Base-by-base conservation (phyloP, 2,113 vertebrate species). In the Microcebus ravelobensis region DNA sequence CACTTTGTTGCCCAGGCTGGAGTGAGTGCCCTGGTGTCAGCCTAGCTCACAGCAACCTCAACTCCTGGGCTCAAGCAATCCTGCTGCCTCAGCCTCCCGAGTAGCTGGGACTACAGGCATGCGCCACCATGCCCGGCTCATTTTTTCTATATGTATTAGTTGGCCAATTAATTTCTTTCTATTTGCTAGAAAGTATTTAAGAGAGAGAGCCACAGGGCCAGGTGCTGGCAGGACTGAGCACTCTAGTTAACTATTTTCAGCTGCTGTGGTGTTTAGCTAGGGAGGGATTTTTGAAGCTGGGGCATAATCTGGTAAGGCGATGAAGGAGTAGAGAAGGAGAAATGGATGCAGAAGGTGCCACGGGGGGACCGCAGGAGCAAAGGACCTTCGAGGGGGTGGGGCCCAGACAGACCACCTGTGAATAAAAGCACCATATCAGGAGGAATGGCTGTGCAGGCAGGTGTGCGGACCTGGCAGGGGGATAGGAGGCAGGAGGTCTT, bases 251-350 rank as follows among this genome's bases (percentile, higher is more conserved):
- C 65, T 79, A 7, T 1, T 83, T 48, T 76, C 55, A 50, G 27
- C 48, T 12, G 23, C 87, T 57, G 14, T 4, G 25, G 67, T 14
- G 23, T 68, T 61, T 55, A 10, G 8, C 61, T 39, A 71, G 14
- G 80, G 79, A 82, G 27, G 71, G 79, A 86, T 25, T 48, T 97
- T 86, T 12, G 86, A 80, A 73, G 73, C 27, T 9, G 36, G 61
- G 21, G 70, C 48, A 7, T 31, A 34, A 29, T 50, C 48, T n/a
- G 48, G 1, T 34, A 34, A 89, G 63, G 50, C 61, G 81, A 73
- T 25, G 29, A 87, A n/a, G 23, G 48, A n/a, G 25, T 5, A 34
- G 87, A 55, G 18, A 65, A 57, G 25, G 17, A 65, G 68, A 82
- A 48, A 48, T 6, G 10, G n/a, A 17, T 42, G 63, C 68, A 90